These are phyloP conservation scores for Caenorhabditis auriculariae DNA, from an alignment of 2,888 invertebrate genomes.

Conservation along the genomic window DNA sequence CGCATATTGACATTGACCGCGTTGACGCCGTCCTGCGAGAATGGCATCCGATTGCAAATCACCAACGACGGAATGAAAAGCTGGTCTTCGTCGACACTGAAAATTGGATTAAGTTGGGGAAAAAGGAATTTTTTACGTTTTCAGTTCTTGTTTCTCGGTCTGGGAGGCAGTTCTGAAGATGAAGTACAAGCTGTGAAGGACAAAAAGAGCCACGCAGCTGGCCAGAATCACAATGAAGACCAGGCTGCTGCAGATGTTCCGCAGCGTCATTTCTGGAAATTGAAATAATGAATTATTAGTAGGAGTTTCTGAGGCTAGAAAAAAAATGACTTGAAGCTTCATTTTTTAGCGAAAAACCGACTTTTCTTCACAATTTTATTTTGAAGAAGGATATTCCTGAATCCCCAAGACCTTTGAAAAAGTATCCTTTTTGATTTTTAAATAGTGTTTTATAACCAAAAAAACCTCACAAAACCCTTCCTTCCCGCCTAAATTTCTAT, in stretches of 20 bases:
- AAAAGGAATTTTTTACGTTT: conserved; percentile 19
- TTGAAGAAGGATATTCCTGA: no score
- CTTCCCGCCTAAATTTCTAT: no score
- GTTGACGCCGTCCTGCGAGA: conserved; percentile 41
- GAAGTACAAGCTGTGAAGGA: conserved; percentile 48
- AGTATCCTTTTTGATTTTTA: no score
- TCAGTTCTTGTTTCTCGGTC: conserved; percentile 34
- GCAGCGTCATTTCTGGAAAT: conserved; percentile 8
- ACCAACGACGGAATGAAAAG: conserved; percentile 40
- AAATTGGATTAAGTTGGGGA: conserved; percentile 3
- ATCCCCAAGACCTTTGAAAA: no score
- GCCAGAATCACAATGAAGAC: conserved; percentile 32
- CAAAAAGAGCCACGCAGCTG: conserved; percentile 39
- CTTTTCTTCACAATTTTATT: no score
- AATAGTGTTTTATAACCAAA: no score
- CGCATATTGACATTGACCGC: conserved; percentile 32
- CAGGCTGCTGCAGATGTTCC: conserved; percentile 23
- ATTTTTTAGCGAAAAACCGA: no score
- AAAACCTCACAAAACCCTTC: no score
- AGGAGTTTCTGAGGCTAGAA: no score
- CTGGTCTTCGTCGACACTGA: conserved; percentile 32
- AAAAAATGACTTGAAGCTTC: no score
- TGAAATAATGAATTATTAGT: no score
- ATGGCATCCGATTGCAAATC: conserved; percentile 50
- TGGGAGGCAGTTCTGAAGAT: conserved; percentile 37